A percentile compares a stretch with the other conserved stretches of the same genome.
These are phyloP conservation scores for Penaeus monodon DNA, from an alignment of 2,888 invertebrate genomes.

Conservation along the genomic window DNA sequence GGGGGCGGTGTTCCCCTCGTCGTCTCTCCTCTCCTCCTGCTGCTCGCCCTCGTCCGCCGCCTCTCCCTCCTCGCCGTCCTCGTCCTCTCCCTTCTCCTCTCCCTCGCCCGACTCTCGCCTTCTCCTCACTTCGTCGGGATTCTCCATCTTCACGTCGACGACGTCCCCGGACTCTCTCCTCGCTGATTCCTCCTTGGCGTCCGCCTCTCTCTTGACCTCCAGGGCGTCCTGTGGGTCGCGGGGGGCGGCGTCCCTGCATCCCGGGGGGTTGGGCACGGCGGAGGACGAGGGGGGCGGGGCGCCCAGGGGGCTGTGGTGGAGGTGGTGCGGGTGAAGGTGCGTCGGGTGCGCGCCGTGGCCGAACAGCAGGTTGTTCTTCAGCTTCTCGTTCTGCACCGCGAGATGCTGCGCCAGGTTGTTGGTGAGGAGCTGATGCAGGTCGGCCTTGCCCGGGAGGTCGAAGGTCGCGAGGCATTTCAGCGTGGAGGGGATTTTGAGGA, in stretches of 20 bases:
- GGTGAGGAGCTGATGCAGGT: constrained; percentile 60
- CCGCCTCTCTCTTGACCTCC: constrained; percentile 6
- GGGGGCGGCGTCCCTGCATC: constrained; percentile 12
- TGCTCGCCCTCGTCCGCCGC: constrained; percentile 23
- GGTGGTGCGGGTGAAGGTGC: constrained; percentile 5
- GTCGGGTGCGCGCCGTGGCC: constrained; percentile 10
- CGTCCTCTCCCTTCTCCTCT: not conserved
- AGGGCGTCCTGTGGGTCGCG: constrained; percentile 18
- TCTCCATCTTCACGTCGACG: constrained; percentile 16
- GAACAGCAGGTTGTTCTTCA: constrained; percentile 42
- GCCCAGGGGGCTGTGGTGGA: not conserved
- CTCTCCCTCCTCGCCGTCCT: not conserved
- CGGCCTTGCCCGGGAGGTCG: constrained; percentile 54
- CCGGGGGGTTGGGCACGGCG: constrained; percentile 13
- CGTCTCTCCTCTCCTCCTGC: constrained; percentile 11
- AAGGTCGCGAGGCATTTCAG: constrained; percentile 46
- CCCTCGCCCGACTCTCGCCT: not conserved
- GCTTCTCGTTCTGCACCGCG: constrained; percentile 52
- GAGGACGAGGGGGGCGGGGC: constrained; percentile 20
- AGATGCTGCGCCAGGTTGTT: constrained; percentile 57
- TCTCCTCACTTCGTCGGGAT: not conserved
- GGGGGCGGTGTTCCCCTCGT: constrained; percentile 45
- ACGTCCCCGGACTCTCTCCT: constrained; percentile 18
- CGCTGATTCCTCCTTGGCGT: constrained; percentile 2
- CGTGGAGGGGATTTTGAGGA: constrained; percentile 56